Evolutionary conservation across 92 coral and sea anemone species (phyloP).

Genomic region (Phymanthus crucifer): DNA sequence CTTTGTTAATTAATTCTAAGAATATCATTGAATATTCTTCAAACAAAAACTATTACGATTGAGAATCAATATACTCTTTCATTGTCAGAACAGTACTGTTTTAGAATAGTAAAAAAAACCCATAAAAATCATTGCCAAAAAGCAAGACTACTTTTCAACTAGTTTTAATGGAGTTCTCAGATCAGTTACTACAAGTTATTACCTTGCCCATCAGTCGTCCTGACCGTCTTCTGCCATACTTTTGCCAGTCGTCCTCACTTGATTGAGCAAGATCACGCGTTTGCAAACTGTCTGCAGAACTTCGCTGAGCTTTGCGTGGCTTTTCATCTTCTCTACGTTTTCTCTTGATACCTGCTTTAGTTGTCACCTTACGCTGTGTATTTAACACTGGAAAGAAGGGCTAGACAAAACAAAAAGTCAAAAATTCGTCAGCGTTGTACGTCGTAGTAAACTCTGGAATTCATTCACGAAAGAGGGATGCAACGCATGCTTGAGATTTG

Average conservation of each 20-base stretch:
- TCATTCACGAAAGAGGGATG: background rate
- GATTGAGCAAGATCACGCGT: conserved; percentile 11
- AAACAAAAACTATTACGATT: too few species aligned
- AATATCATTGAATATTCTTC: too few species aligned
- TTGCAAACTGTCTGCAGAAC: background rate
- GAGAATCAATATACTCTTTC: too few species aligned
- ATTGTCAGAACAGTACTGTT: too few species aligned
- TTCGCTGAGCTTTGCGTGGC: conserved; percentile 17
- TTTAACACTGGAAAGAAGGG: conserved; percentile 2
- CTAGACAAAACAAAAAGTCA: background rate
- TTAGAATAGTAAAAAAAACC: too few species aligned
- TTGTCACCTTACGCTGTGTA: conserved; percentile 8
- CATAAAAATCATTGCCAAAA: too few species aligned
- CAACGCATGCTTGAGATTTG: background rate
- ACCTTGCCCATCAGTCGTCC: conserved; percentile 37
- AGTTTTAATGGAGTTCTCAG: background rate
- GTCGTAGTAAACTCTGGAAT: background rate
- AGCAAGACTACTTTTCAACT: background rate
- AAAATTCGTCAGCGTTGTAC: background rate
- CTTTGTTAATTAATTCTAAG: too few species aligned
- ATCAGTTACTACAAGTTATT: too few species aligned
- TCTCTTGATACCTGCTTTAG: conserved; percentile 23
- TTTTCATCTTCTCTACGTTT: conserved; percentile 10
- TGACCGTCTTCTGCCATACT: conserved; percentile 31
- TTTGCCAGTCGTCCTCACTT: conserved; percentile 10